A percentile compares a stretch with the other conserved stretches of the same genome.
Conservation (phyloP, 2,797 vertebrate species). For the Brachymystax lenok region DNA sequence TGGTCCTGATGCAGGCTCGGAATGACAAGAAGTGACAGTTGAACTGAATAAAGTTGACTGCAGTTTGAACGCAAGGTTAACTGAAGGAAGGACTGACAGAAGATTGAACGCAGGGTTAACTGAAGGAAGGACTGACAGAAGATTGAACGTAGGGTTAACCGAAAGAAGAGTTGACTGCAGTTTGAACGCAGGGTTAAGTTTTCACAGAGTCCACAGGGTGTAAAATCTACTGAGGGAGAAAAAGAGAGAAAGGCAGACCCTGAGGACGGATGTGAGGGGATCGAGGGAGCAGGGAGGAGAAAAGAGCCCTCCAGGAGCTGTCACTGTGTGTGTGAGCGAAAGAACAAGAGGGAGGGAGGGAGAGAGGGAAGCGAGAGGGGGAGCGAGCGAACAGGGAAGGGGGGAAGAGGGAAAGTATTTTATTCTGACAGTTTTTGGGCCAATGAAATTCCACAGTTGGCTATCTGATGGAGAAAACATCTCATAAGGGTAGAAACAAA, state of each 20-base stretch:
- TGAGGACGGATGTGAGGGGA: conserved; percentile 58
- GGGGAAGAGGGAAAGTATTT: conserved; percentile 39
- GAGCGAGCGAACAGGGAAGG: conserved; percentile 38
- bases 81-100: conserved; percentile 37
- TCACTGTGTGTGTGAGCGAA: conserved; percentile 49
- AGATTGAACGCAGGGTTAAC: not conserved
- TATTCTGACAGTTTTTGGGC: conserved; percentile 62
- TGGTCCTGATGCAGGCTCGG: conserved; percentile 42
- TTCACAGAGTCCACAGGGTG: conserved; percentile 57
- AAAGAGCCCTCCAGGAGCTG: conserved; percentile 67
- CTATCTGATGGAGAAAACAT: conserved; percentile 50
- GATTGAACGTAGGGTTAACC: not conserved
- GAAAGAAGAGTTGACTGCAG: conserved; percentile 33
- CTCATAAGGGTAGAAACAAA: conserved; percentile 31
- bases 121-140: conserved; percentile 38
- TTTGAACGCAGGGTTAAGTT: conserved; percentile 51
- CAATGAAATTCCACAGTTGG: conserved; percentile 50
- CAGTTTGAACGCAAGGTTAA: not conserved
- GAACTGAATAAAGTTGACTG: conserved; percentile 39
- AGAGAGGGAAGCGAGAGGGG: conserved; percentile 52
- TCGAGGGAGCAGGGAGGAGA: conserved; percentile 39
- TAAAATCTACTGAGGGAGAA: conserved; percentile 54
- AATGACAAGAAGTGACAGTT: conserved; percentile 46
- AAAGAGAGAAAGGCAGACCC: conserved; percentile 36
- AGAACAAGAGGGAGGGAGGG: conserved; percentile 50